Conservation (phyloP, 1,140 invertebrate genomes). For the Euschistus heros region DNA sequence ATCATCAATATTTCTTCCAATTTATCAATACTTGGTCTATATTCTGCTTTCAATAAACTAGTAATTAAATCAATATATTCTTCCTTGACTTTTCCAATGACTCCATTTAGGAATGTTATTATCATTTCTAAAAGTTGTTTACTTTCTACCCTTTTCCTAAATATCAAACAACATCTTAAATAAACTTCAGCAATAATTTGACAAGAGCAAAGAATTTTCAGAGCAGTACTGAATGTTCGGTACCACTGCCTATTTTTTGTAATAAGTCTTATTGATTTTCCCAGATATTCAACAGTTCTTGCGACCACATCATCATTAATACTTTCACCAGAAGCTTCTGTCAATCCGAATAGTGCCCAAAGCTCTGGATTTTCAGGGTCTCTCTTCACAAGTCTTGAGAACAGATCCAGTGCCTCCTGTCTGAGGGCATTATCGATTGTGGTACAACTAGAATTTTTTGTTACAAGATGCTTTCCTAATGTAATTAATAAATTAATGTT, state of each 20-base stretch:
- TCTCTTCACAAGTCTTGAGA: neutral
- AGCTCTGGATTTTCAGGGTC: neutral
- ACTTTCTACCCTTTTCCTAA: neutral
- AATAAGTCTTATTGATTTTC: neutral
- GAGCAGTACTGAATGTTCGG: neutral
- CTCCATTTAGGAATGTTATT: neutral
- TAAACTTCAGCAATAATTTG: neutral
- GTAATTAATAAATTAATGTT: conserved; percentile 10
- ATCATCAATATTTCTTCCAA: neutral
- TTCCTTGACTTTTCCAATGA: neutral
- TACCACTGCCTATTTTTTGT: neutral
- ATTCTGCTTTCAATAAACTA: neutral
- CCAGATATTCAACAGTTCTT: neutral
- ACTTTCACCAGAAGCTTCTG: neutral
- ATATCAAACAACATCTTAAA: neutral
- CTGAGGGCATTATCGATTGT: neutral
- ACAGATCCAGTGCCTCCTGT: neutral
- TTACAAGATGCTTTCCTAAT: neutral
- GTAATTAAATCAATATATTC: neutral
- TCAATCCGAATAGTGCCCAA: conserved; percentile 2
- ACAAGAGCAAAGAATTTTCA: neutral
- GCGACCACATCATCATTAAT: neutral
- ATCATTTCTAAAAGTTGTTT: neutral
- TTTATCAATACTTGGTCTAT: neutral
- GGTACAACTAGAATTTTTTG: neutral